phyloP scores from a whole-genome alignment of 53 echinoderm and acorn worm species.

The Actinopyga echinites region DNA sequence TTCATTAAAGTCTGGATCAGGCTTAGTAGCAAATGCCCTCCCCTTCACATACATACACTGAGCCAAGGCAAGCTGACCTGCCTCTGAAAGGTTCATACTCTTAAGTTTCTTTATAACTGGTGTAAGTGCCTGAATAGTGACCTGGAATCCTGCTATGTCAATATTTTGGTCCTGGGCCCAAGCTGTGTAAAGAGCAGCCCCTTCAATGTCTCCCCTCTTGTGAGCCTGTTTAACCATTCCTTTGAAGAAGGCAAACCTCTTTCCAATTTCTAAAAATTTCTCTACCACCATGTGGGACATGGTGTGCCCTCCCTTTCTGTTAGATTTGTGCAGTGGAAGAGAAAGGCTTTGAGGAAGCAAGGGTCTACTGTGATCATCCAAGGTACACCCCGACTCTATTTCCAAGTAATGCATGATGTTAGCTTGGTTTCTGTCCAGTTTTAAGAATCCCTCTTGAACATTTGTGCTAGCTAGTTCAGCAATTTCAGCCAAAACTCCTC shows the following conservation, averaged over 20 bases:
- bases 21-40: slow-evolving; percentile 37
- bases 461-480: slow-evolving; percentile 51
- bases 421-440: slow-evolving; percentile 65
- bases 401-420: slow-evolving; percentile 84
- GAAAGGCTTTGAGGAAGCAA: neutral
- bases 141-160: slow-evolving; percentile 8
- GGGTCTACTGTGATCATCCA: slow-evolving; percentile 45
- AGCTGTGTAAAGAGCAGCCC: slow-evolving; percentile 65
- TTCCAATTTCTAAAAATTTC: slow-evolving; percentile 58
- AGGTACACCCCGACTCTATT: slow-evolving; percentile 66
- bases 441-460: slow-evolving; percentile 55
- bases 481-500: slow-evolving; percentile 47
- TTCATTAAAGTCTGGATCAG: slow-evolving; percentile 45
- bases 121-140: neutral
- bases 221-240: slow-evolving; percentile 20
- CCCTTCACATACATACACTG: slow-evolving; percentile 69
- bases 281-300: slow-evolving; percentile 59
- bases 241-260: slow-evolving; percentile 48
- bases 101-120: slow-evolving; percentile 41
- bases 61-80: slow-evolving; percentile 56
- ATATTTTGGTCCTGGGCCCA: slow-evolving; percentile 77
- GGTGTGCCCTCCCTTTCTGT: neutral
- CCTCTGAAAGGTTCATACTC: neutral
- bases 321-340: neutral
- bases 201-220: slow-evolving; percentile 43